Conservation (phyloP, 2,797 vertebrate species). For the Pogoniulus pusillus region DNA sequence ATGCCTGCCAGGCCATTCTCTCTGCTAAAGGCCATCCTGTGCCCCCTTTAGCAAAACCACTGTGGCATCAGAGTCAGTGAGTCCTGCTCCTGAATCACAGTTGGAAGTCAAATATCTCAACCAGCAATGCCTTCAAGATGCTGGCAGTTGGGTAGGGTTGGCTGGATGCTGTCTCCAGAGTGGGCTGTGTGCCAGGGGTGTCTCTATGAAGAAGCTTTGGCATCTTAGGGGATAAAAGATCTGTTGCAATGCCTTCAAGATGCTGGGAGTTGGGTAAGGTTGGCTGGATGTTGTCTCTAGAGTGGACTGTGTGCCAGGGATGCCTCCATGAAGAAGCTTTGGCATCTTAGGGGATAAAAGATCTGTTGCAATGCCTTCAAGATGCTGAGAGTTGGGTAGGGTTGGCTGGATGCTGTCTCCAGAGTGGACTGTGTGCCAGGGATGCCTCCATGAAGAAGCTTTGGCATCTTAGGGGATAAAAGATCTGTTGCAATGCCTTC, state of each 20-base stretch:
- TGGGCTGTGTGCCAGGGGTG: too few species aligned
- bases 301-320: too few species aligned
- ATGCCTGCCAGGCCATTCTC: not conserved
- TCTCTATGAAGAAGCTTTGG: not conserved
- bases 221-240: too few species aligned
- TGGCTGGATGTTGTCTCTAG: not conserved
- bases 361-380: rapidly evolving
- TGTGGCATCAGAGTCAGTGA: rapidly evolving
- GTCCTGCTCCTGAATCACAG: too few species aligned
- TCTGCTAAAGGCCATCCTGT: not conserved
- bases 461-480: too few species aligned
- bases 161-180: not conserved
- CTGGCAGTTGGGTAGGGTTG: not conserved
- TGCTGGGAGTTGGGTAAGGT: rapidly evolving
- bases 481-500: rapidly evolving
- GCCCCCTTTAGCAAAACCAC: not conserved
- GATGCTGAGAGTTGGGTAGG: rapidly evolving
- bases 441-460: not conserved
- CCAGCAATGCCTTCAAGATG: rapidly evolving
- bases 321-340: not conserved
- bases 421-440: rapidly evolving
- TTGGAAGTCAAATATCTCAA: not conserved
- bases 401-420: not conserved
- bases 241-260: rapidly evolving
- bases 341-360: too few species aligned